Base-by-base conservation (phyloP, 2,888 invertebrate species). In the Drosophila kuntzei region DNA sequence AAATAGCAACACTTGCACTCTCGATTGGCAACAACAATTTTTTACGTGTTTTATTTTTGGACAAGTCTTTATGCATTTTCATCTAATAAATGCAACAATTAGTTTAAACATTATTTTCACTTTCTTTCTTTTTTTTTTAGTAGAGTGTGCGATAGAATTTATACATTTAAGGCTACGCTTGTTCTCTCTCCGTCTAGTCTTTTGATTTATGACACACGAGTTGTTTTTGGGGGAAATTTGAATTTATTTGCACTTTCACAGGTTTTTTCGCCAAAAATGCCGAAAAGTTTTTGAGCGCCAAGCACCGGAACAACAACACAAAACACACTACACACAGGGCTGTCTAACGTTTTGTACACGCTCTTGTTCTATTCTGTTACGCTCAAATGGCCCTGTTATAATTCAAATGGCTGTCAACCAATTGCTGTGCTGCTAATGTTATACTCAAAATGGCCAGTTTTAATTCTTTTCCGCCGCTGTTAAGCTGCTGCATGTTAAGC, bases 41-140 rank as follows among this genome's bases (percentile, higher is more conserved):
- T 89, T 91, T 91, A 83, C 91, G 89, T 66, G 91, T 89, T 82
- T 90, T 91, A 87, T 90, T 91, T 76, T 91, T 90, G 76, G 89
- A 84, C 74, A 91, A 80, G 79, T 89, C 90, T 86, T 91, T 91
- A 83, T 91, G 90, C 91, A 91, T 91, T 90, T 90, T 91, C 89
- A 91, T 88, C 76, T 88, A 65, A 51, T 79, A 63, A 71, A 79
- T 78, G 74, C 79, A 65, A 75, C 74, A 57, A 83, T 75, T 80
- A 60, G 61, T 61, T 77, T 71, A 54, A 61, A 71, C 80, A 87
- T 88, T 70, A 62, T 72, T 8, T 62, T 25, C 18, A 59, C 54
- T 59, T 67, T 20, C 9, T 9, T 14, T 18, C 25, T 41, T n/a
- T 29, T 2, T 41, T n/a, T 29, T 2, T n/a, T 14, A 12, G 6